A percentile compares a stretch with the other conserved stretches of the same genome.
Conservation (phyloP, 2,113 vertebrate genomes). For the Naja naja region DNA sequence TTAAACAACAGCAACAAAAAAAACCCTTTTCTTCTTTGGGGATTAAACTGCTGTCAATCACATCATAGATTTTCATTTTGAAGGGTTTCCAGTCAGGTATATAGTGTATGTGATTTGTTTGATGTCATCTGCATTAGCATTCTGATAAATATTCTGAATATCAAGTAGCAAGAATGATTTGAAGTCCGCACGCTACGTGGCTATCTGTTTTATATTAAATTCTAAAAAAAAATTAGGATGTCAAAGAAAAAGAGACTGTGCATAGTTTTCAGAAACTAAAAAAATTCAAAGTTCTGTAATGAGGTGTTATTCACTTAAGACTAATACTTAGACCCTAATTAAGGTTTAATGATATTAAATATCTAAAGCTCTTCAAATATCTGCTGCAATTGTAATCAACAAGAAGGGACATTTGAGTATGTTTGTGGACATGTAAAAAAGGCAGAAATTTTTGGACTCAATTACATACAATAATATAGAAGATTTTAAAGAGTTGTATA, state of each 20-base stretch:
- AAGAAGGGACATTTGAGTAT: neutral
- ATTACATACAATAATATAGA: neutral
- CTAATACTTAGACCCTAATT: neutral
- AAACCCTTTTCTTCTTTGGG: slow-evolving; percentile 53
- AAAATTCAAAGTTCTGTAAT: slow-evolving; percentile 47
- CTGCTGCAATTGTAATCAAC: neutral
- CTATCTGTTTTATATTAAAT: slow-evolving; percentile 52
- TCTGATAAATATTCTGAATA: slow-evolving; percentile 60
- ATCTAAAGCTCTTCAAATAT: neutral
- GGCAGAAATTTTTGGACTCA: neutral
- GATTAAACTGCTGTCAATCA: slow-evolving; percentile 55
- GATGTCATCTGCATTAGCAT: slow-evolving; percentile 67
- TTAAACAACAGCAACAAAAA: slow-evolving; percentile 8
- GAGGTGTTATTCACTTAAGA: neutral
- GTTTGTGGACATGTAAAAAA: neutral
- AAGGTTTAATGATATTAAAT: neutral
- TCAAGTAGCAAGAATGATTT: slow-evolving; percentile 63
- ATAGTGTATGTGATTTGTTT: slow-evolving; percentile 60
- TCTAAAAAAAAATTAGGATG: slow-evolving; percentile 41
- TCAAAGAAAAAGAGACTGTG: slow-evolving; percentile 33
- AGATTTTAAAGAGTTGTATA: neutral
- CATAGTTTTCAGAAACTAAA: slow-evolving; percentile 29
- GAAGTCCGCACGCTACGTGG: slow-evolving; percentile 61
- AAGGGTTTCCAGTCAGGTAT: slow-evolving; percentile 54
- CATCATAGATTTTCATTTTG: slow-evolving; percentile 62